Evolutionary conservation across 2,888 invertebrate species (phyloP).

Genomic region (Trichopoda pennipes): DNA sequence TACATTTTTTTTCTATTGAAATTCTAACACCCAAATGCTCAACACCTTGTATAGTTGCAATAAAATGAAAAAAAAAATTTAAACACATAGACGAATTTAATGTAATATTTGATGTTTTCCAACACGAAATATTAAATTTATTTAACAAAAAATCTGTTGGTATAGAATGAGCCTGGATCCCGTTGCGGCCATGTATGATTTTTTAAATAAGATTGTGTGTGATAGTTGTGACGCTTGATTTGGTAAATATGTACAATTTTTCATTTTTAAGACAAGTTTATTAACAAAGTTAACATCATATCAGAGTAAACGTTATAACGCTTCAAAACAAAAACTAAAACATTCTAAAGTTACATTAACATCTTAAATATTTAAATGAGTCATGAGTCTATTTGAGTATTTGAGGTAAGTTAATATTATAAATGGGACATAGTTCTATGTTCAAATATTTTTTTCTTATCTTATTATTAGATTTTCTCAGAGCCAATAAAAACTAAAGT

Average conservation of each 20-base stretch:
- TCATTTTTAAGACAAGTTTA: constrained; percentile 60
- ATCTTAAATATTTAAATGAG: not conserved
- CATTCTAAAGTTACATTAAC: not conserved
- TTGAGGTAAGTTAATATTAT: too few relatives aligned
- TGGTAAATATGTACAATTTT: constrained; percentile 51
- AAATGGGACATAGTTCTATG: too few relatives aligned
- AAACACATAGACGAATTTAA: constrained; percentile 11
- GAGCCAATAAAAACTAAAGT: too few relatives aligned
- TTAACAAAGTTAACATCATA: constrained; percentile 39
- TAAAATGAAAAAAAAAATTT: constrained; percentile 13
- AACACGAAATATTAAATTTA: constrained; percentile 64
- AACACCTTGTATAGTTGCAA: constrained; percentile 66
- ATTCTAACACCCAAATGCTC: constrained; percentile 67
- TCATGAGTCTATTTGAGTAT: not conserved
- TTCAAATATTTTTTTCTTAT: too few relatives aligned
- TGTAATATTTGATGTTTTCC: constrained; percentile 66
- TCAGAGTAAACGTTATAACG: constrained; percentile 35
- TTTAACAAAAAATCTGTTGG: constrained; percentile 38
- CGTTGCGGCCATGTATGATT: constrained; percentile 27
- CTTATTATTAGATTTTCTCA: too few relatives aligned
- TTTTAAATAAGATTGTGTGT: not conserved
- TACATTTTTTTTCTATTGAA: constrained; percentile 57
- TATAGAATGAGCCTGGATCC: constrained; percentile 37
- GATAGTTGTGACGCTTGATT: constrained; percentile 20
- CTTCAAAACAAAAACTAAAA: not conserved